Evolutionary conservation across 2,888 invertebrate species (phyloP), one percentile per base, ranked within the genome.

Genomic region (Brachyptera putata): DNA sequence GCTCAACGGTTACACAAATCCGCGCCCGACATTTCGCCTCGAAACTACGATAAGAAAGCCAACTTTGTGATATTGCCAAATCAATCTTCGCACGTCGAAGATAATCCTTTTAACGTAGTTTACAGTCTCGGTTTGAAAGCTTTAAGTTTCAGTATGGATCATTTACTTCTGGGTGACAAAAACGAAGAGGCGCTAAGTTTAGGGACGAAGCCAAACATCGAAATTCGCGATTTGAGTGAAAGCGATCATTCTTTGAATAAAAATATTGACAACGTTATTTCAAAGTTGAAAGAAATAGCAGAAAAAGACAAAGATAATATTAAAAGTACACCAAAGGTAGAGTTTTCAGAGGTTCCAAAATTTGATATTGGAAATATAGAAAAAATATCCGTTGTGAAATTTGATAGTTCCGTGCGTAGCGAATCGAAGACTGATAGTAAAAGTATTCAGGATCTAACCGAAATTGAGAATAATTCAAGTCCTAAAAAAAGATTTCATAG

Each of bases 1-100:
- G 85, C 66, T 73, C n/a, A 14, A 4, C 30, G 34, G 21, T 3
- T 43, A 11, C 34, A 53, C 34, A 30, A 9, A 18, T 53, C 53
- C 13, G 53, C 30, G 36, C 34, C 53, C 18, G 53, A 53, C 16
- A 11, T 53, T 13, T 36, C 36, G 13, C 53, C 53, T 13, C 3
- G 53, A 16, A 21, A 11, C 3, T n/a, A 11, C 16, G 43, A 43
- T 11, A n/a, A n/a, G n/a, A 37, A 37, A 11, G 13, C 39, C 4
- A 11, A 37, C 39, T 37, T 37, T 16, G 39, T 37, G 5, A 5
- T n/a, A n/a, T n/a, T n/a, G n/a, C 26, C 22, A 22, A n/a, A 11
- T 14, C n/a, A 7, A 7, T 11, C 24, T 7, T 22, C 22, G 2
- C 22, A 18, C 1, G 22, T 22, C 11, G 48, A 26, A 4, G 26